phyloP scores from a whole-genome alignment of 2,797 vertebrate species.

The Characodon lateralis region DNA sequence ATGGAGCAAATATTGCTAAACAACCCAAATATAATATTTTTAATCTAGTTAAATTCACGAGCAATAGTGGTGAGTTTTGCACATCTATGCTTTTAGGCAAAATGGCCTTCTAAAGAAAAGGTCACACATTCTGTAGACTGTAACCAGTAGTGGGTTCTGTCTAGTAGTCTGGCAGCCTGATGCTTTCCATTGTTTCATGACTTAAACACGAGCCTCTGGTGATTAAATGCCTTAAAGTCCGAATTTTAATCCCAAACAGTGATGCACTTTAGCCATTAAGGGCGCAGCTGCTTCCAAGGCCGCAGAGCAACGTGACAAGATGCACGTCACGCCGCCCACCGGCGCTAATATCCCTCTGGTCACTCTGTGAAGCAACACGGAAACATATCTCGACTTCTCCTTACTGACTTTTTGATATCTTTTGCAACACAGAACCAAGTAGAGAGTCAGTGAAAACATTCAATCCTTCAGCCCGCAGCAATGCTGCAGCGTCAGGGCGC shows the following conservation, averaged over 20 bases:
- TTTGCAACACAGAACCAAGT: neutral
- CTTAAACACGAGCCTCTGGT: fast-evolving
- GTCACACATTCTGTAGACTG: constrained; percentile 3
- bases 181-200: neutral
- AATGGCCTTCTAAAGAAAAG: neutral
- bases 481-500: neutral
- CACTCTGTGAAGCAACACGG: neutral
- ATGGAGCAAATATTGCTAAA: constrained; percentile 11
- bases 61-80: neutral
- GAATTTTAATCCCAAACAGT: neutral
- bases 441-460: neutral
- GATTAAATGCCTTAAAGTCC: neutral
- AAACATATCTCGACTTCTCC: neutral
- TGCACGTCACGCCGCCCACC: constrained; percentile 46
- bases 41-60: constrained; percentile 3
- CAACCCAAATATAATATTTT: constrained; percentile 12
- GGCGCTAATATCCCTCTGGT: neutral
- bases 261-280: neutral
- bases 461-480: fast-evolving
- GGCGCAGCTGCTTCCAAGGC: neutral
- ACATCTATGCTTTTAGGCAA: neutral
- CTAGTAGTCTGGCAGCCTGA: neutral
- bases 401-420: no score
- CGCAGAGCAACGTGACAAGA: constrained; percentile 53
- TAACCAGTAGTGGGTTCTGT: neutral